phyloP scores from a whole-genome alignment of 2,797 vertebrate genomes.

The Arrhamphus sclerolepis region DNA sequence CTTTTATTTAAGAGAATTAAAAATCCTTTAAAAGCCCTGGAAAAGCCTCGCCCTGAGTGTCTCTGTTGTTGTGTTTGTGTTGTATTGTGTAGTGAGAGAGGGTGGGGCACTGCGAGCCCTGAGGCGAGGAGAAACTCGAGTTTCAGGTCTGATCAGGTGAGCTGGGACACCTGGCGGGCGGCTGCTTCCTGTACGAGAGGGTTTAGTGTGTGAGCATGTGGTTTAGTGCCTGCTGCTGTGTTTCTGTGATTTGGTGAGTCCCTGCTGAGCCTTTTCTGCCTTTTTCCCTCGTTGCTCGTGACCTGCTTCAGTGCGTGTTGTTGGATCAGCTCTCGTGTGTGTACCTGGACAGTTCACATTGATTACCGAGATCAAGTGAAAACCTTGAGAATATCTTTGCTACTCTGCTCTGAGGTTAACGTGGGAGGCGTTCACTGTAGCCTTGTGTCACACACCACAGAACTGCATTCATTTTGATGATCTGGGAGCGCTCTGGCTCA shows the following conservation, averaged over 20 bases:
- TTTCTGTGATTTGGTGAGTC: slow-evolving; percentile 51
- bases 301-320: background rate
- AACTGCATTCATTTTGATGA: slow-evolving; percentile 9
- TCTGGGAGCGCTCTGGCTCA: slow-evolving; percentile 7
- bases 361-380: too few species aligned
- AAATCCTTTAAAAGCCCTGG: background rate
- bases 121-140: slow-evolving; percentile 47
- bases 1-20: too few species aligned
- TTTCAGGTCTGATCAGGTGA: slow-evolving; percentile 77
- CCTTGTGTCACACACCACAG: background rate
- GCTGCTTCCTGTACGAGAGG: slow-evolving; percentile 46
- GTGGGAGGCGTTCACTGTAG: slow-evolving; percentile 1
- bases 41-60: background rate
- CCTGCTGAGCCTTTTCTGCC: background rate
- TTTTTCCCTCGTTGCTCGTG: background rate
- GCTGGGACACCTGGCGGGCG: slow-evolving; percentile 35
- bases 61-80: slow-evolving; percentile 24
- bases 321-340: background rate
- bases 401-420: too few species aligned
- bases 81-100: slow-evolving; percentile 21
- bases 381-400: background rate
- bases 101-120: slow-evolving; percentile 34
- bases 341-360: too few species aligned
- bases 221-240: slow-evolving; percentile 18
- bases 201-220: slow-evolving; percentile 10